Evolutionary conservation across 2,797 vertebrate species (phyloP).

Genomic region (Neomorphus geoffroyi): DNA sequence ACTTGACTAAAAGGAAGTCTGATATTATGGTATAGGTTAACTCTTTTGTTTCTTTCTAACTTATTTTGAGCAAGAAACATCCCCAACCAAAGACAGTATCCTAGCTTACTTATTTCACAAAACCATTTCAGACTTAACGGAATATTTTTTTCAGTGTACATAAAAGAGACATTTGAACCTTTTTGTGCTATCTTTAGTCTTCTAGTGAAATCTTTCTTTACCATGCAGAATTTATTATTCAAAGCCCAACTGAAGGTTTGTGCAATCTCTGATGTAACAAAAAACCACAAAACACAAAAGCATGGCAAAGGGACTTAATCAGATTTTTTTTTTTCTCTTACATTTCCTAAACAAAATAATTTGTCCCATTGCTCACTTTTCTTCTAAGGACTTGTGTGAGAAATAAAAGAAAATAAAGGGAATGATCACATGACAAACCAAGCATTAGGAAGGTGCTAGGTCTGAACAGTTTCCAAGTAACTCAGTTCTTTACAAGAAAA

Average conservation of each 20-base stretch:
- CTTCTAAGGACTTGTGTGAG: not conserved
- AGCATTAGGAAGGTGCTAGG: not conserved
- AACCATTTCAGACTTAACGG: not conserved
- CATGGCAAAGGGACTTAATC: not conserved
- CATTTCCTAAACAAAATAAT: not conserved
- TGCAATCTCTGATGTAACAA: not conserved
- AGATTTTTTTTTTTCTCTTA: not conserved
- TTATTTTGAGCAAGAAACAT: not conserved
- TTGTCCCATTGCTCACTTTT: not conserved
- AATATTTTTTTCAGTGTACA: not conserved
- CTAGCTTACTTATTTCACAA: not conserved
- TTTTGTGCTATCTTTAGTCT: not conserved
- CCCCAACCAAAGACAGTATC: rapidly evolving
- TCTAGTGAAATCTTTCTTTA: not conserved
- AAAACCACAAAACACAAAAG: not conserved
- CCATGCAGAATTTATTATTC: not conserved
- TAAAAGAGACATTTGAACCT: rapidly evolving
- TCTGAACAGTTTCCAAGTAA: not conserved
- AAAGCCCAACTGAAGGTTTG: not conserved
- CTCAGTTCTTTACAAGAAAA: not conserved
- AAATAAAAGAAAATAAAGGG: conserved; percentile 9
- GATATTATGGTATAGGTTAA: not conserved
- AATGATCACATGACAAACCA: not conserved
- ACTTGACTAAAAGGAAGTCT: not conserved
- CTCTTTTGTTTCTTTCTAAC: not conserved